Evolutionary conservation across 2,888 invertebrate genomes (phyloP), one percentile per base, ranked within the genome.

Genomic region (Brenthis ino): DNA sequence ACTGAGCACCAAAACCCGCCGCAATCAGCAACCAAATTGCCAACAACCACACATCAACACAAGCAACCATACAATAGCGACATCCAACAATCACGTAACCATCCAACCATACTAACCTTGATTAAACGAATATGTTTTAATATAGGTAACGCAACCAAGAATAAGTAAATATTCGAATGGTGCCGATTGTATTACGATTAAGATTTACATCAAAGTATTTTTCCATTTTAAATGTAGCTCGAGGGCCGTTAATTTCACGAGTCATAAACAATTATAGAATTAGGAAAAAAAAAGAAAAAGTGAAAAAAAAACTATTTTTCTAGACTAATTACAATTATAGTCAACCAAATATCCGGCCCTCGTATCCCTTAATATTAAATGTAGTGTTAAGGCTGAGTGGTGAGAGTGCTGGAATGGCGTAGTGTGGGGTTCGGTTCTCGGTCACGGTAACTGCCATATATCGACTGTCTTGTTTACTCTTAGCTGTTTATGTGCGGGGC

Each of bases 401-500:
- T 69, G 55, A 11, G n/a, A 43, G 11, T 43, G 28, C 53, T 50
- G n/a, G 20, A 24, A 60, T 8, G 54, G 60, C 37, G 11, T 50
- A 51, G 55, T 56, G 20, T 33, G 71, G 63, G 12, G 56, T 57
- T 72, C 67, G 57, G 70, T 64, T 60, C 64, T 64, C 60, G 61
- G 71, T 64, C 65, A 65, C 67, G 58, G 55, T 71, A 77, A 84
- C 87, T 86, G 88, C 85, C 88, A 85, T 83, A 82, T 78, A 79
- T 77, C 72, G 83, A 84, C 81, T 85, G 84, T 80, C 78, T 80
- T 73, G 73, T 77, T 76, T 77, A 74, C 69, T 74, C 69, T 74
- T 76, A 77, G 74, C 63, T 65, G 67, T 72, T 70, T 73, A 64
- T 73, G 61, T 53, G 63, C 28, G 43, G 55, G 37, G 71, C 53